A percentile compares a stretch with the other conserved stretches of the same genome.
Conservation (phyloP, 2,888 invertebrate genomes). For the Mactromeris polynyma region DNA sequence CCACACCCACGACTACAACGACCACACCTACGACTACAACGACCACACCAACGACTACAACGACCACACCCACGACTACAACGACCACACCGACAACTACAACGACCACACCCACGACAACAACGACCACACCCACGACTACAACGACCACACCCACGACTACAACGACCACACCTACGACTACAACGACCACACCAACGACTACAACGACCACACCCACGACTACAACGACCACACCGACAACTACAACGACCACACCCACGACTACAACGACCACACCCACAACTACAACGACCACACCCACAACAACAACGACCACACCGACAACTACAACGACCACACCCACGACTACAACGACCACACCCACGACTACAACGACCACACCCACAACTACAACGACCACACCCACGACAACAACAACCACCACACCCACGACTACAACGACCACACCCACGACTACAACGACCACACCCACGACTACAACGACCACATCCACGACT, state of each 20-base stretch:
- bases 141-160: constrained; percentile 16
- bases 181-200: constrained; percentile 14
- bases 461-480: constrained; percentile 1
- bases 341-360: neutral
- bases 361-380: neutral
- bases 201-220: neutral
- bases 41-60: neutral
- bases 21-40: constrained; percentile 19
- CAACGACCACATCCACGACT: neutral
- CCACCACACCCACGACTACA: neutral
- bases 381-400: neutral
- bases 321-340: neutral
- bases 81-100: constrained; percentile 17
- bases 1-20: constrained; percentile 14
- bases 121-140: neutral
- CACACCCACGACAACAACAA: neutral
- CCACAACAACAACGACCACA: neutral
- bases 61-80: constrained; percentile 22
- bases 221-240: neutral
- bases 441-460: neutral
- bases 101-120: constrained; percentile 12
- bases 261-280: constrained; percentile 2
- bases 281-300: neutral
- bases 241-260: constrained; percentile 5
- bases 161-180: neutral